Evolutionary conservation across 2,113 vertebrate species (phyloP).

Genomic region (Romanogobio albipinnatus): DNA sequence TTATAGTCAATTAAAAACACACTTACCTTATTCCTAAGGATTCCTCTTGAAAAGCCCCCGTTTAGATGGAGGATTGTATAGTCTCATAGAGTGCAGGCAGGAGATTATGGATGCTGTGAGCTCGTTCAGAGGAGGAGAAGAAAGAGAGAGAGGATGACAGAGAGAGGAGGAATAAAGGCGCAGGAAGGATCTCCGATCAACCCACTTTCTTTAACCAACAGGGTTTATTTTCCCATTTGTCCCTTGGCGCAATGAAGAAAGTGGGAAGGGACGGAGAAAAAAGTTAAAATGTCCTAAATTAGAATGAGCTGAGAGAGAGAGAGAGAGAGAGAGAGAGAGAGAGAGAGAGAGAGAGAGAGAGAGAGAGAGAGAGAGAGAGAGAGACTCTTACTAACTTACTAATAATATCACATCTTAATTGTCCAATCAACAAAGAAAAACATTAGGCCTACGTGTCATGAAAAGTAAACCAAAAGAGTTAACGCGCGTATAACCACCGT

Average conservation of each 20-base stretch:
- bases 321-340: neutral
- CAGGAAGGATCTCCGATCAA: conserved; percentile 33
- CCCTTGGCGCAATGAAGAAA: conserved; percentile 27
- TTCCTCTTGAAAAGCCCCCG: conserved; percentile 8
- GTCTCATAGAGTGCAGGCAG: conserved; percentile 33
- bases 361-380: neutral
- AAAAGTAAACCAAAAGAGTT: neutral
- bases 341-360: conserved; percentile 2
- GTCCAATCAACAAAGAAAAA: no score
- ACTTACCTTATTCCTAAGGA: neutral
- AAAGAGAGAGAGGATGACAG: conserved; percentile 32
- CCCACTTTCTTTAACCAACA: conserved; percentile 51
- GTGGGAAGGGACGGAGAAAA: conserved; percentile 35
- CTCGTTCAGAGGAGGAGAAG: conserved; percentile 10
- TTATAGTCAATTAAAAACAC: neutral
- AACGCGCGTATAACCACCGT: neutral
- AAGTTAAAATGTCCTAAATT: conserved; percentile 11
- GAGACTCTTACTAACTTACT: neutral
- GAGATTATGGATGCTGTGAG: conserved; percentile 21
- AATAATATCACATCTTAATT: no score
- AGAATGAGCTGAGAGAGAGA: neutral
- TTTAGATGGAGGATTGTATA: neutral
- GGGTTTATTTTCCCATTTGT: conserved; percentile 46
- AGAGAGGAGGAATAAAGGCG: conserved; percentile 29
- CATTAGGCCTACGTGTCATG: no score